phyloP scores from a whole-genome alignment of 2,113 vertebrate species.

The Penelope pileata region DNA sequence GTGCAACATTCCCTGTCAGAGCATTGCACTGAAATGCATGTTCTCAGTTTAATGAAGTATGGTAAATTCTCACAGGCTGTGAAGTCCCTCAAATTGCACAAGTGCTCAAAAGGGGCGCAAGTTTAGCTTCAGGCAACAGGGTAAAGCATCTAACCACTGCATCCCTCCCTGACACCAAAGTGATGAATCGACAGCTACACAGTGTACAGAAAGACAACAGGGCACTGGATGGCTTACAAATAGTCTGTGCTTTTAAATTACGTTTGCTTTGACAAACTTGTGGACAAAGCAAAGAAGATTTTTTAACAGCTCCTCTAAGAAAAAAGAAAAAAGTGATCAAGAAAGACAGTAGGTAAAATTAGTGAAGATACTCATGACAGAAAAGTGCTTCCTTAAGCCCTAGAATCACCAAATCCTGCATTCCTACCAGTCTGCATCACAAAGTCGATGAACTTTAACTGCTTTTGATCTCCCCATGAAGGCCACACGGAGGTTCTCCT shows the following conservation, averaged over 20 bases:
- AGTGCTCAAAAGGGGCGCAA: not conserved
- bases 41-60: not conserved
- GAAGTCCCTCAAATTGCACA: not conserved
- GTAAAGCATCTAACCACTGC: not conserved
- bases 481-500: not conserved
- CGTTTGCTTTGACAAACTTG: not conserved
- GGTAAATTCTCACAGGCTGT: not conserved
- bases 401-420: not conserved
- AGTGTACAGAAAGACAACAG: not conserved
- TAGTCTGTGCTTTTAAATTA: not conserved
- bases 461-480: not conserved
- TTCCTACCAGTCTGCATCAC: not conserved
- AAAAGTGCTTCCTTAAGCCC: not conserved
- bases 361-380: not conserved
- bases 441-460: not conserved
- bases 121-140: not conserved
- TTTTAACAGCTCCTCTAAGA: not conserved
- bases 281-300: not conserved
- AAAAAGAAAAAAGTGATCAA: rapidly evolving
- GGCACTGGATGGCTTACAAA: not conserved
- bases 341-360: not conserved
- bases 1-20: not conserved
- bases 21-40: not conserved
- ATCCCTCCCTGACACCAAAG: not conserved
- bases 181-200: not conserved